Conservation (phyloP, 2,113 vertebrate genomes). For the Saccopteryx bilineata region DNA sequence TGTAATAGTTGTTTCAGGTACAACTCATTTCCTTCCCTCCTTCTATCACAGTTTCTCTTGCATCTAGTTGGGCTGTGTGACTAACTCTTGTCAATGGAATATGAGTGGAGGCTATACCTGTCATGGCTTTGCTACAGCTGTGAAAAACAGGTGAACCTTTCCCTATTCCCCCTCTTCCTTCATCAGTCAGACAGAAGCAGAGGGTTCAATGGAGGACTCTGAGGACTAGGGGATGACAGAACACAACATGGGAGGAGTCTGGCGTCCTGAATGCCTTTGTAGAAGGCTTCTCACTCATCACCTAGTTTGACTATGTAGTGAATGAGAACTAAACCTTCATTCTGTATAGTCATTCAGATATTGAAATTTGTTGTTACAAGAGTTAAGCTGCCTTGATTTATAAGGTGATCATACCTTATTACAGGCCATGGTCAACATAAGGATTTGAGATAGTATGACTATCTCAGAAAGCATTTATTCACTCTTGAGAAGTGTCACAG, state of each 20-base stretch:
- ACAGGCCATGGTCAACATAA: slow-evolving; percentile 8
- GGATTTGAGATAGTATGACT: slow-evolving; percentile 19
- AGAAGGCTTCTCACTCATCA: neutral
- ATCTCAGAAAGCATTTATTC: slow-evolving; percentile 12
- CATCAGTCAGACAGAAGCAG: neutral
- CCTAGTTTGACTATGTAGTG: neutral
- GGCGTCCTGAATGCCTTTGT: neutral
- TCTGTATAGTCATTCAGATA: neutral
- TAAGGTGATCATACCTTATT: neutral
- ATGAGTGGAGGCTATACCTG: neutral
- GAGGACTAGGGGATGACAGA: neutral
- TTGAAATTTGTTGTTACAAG: neutral
- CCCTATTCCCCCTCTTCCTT: neutral
- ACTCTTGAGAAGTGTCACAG: neutral
- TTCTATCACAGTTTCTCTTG: neutral
- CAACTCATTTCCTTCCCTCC: neutral
- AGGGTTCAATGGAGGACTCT: neutral
- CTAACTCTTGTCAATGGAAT: neutral
- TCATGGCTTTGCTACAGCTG: neutral
- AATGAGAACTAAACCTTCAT: slow-evolving; percentile 40
- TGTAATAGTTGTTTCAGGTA: neutral
- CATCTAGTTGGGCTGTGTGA: neutral
- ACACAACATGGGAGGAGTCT: neutral
- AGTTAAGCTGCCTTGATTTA: slow-evolving; percentile 5
- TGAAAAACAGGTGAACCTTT: neutral